Percentiles rank a stretch among this genome's conserved stretches.
Conservation (phyloP, 2,113 vertebrate species). For the Phrynocephalus versicolor region DNA sequence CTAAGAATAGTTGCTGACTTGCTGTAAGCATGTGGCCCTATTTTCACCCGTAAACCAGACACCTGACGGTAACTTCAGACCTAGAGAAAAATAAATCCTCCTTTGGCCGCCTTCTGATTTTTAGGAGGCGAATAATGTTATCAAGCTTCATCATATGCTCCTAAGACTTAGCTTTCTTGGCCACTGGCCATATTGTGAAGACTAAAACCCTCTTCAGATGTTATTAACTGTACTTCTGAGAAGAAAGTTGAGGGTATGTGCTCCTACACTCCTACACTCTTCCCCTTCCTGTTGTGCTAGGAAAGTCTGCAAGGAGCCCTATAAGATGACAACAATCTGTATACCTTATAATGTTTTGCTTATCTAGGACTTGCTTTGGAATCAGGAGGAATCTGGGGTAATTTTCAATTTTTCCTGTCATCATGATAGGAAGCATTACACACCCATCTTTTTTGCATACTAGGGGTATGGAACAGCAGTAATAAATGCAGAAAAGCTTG, state of each 20-base stretch:
- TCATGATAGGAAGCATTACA: too few species aligned
- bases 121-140: background rate
- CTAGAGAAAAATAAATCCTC: background rate
- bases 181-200: too few species aligned
- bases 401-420: too few species aligned
- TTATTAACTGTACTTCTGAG: background rate
- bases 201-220: too few species aligned
- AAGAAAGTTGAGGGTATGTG: too few species aligned
- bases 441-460: background rate
- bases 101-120: background rate
- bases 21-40: background rate
- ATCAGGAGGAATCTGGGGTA: too few species aligned
- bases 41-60: background rate
- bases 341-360: too few species aligned
- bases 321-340: too few species aligned
- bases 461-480: background rate
- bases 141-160: background rate
- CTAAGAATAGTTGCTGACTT: background rate
- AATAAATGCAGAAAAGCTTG: background rate
- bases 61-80: background rate
- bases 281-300: too few species aligned
- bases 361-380: too few species aligned
- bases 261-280: too few species aligned
- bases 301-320: too few species aligned
- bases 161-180: background rate